phyloP scores from a whole-genome alignment of 2,888 invertebrate species.

The Parascotia fuliginaria region DNA sequence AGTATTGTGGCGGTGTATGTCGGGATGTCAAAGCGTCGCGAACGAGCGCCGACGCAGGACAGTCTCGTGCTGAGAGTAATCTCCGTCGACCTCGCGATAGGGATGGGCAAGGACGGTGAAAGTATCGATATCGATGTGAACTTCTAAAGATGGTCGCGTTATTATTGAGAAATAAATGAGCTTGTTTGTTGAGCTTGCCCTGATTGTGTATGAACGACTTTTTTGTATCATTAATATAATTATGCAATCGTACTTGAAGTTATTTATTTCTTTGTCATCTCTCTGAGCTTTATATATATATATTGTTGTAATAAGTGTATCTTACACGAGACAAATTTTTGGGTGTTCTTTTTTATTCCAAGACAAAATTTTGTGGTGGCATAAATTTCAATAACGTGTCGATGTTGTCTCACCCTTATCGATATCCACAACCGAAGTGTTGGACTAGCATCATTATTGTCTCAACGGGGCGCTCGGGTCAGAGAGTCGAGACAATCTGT shows the following conservation, averaged over 20 bases:
- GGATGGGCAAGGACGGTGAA: slow-evolving; percentile 51
- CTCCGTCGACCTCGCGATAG: slow-evolving; percentile 74
- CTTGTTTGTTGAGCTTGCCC: slow-evolving; percentile 1
- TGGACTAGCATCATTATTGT: slow-evolving; percentile 73
- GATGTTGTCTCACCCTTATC: slow-evolving; percentile 41
- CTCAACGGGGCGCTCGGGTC: slow-evolving; percentile 82
- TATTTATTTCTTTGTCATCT: background rate
- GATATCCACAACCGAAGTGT: slow-evolving; percentile 61
- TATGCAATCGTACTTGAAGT: background rate
- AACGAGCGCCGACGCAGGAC: slow-evolving; percentile 84
- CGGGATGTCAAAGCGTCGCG: slow-evolving; percentile 86
- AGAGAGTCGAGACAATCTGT: slow-evolving; percentile 85
- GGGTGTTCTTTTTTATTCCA: too few relatives aligned
- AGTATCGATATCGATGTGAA: slow-evolving; percentile 47
- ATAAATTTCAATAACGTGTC: background rate
- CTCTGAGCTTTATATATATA: background rate
- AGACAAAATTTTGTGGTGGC: too few relatives aligned
- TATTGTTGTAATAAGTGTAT: background rate
- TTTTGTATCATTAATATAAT: slow-evolving; percentile 5
- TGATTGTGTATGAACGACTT: slow-evolving; percentile 8
- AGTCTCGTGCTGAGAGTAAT: slow-evolving; percentile 86
- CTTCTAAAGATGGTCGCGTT: slow-evolving; percentile 1
- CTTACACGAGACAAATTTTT: background rate
- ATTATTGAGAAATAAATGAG: slow-evolving; percentile 26
- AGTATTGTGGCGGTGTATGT: slow-evolving; percentile 58